Evolutionary conservation across 2,797 vertebrate genomes (phyloP), one percentile per base, ranked within the genome.

Genomic region (Rhynchonycteris naso): DNA sequence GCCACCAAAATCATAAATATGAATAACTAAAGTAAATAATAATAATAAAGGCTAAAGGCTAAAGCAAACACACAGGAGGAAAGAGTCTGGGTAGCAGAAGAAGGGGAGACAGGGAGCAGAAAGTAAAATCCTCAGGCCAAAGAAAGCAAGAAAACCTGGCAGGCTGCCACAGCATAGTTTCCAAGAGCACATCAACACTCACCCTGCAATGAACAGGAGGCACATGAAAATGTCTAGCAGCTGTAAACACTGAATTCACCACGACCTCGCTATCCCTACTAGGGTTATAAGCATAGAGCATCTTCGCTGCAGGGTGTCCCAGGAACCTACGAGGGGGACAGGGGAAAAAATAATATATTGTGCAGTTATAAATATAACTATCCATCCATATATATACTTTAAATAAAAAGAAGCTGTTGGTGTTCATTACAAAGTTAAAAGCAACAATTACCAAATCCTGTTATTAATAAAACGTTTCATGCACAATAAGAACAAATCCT

Each of bases 211-310:
- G 99, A 98, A 99, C 98, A 97, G 99, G 99, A 98, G 99, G 99
- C 98, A 99, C 98, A 98, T 99, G 99, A 98, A 99, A 99, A 98
- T 99, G 99, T 97, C 98, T 99, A 98, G 99, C 99, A 98, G 99
- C 98, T 98, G 99, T 99, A 98, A 99, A 99, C 99, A 99, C 98
- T 56, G 99, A 99, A 98, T 99, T 99, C 98, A 99, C 98, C 95
- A 99, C 99, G 93, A 99, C 98, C 97, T 99, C 99, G 93, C 98
- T 99, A 84, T 99, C 99, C 98, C 98, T 98, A 97, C 99, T 99
- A 94, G 99, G 99, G 98, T 99, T 99, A 98, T 99, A 99, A 95
- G 99, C 99, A 98, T 99, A 98, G 97, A 99, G 98, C 94, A 99
- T 98, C 99, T 99, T 99, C 97, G 99, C 99, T 98, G 99, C 99